Base-by-base conservation (phyloP, 2,113 vertebrate species). In the Periophthalmus modestus region DNA sequence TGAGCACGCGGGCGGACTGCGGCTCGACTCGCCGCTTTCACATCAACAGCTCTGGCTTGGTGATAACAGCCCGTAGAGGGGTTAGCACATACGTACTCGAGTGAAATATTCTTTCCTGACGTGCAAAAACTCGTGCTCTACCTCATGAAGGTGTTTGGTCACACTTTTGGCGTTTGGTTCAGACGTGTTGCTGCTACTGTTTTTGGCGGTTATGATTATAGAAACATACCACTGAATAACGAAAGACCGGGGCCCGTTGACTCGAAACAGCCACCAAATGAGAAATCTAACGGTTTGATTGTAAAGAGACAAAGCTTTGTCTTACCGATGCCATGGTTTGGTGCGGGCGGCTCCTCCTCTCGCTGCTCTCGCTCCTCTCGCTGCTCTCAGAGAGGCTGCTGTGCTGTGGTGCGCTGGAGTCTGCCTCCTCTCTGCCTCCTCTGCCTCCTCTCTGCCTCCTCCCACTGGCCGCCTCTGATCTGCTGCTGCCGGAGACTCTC, bases 381-480 rank as follows among this genome's bases (percentile, higher is more conserved):
- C 77, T 72, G 74, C 59, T 87, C 69, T 82, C 77, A 43, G 23
- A 65, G 82, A 73, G 68, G 79, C 77, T 69, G 88, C 74, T 66
- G 87, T 79, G 66, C 69, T 62, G 28, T 23, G 68, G 81, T 71
- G 71, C 78, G 52, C 84, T 69, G 39, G 39, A 43, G 39, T 59
- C 80, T 87, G 85, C 82, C 71, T 82, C 68, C 39, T 43, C 78
- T 85, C 75, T 88, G 88, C 88, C 88, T 87, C 88, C 89, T 86
- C 80, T 87, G 85, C 82, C 71, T 82, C 68, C 39, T 43, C 78
- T 85, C 75, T 88, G 88, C 88, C 88, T 87, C 88, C 89, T 86
- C 89, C 83, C 85, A 84, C 81, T 81, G 85, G 78, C 85, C 81
- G 88, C 85, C 79, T 78, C 80, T 19, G 73, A 23, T 15, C 52